phyloP scores from a whole-genome alignment of 2,888 invertebrate species.

The Lepidochitona cinerea region DNA sequence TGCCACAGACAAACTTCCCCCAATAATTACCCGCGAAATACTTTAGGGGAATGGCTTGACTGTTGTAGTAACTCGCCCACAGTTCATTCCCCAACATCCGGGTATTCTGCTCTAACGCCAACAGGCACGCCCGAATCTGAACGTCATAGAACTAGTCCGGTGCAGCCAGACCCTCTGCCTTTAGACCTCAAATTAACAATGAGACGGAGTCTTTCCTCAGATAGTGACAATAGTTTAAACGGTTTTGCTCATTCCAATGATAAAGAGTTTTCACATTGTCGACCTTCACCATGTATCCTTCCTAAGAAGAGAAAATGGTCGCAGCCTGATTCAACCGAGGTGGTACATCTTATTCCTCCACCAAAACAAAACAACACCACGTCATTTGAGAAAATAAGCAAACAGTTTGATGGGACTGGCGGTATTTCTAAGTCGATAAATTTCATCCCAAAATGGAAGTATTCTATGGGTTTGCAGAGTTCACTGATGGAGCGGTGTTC shows the following conservation, averaged over 20 bases:
- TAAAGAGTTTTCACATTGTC: not conserved
- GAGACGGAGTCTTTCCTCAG: not conserved
- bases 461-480: not conserved
- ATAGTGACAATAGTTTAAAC: not conserved
- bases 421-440: too few relatives aligned
- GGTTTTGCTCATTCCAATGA: not conserved
- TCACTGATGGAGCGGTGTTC: not conserved
- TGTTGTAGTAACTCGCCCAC: not conserved
- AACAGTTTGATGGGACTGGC: too few relatives aligned
- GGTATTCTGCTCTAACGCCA: not conserved
- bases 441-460: not conserved
- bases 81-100: not conserved
- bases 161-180: not conserved
- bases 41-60: too few relatives aligned
- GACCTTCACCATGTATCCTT: not conserved
- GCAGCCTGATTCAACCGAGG: too few relatives aligned
- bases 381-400: not conserved
- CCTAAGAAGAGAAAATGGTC: slow-evolving; percentile 1
- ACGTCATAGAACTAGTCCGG: not conserved
- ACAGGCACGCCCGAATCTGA: not conserved
- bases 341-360: too few relatives aligned
- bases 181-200: not conserved
- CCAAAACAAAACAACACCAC: too few relatives aligned
- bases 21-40: not conserved
- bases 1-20: not conserved